A percentile compares a stretch with the other conserved stretches of the same genome.
phyloP scores from a whole-genome alignment of 2,113 vertebrate genomes.

The Ginglymostoma cirratum region DNA sequence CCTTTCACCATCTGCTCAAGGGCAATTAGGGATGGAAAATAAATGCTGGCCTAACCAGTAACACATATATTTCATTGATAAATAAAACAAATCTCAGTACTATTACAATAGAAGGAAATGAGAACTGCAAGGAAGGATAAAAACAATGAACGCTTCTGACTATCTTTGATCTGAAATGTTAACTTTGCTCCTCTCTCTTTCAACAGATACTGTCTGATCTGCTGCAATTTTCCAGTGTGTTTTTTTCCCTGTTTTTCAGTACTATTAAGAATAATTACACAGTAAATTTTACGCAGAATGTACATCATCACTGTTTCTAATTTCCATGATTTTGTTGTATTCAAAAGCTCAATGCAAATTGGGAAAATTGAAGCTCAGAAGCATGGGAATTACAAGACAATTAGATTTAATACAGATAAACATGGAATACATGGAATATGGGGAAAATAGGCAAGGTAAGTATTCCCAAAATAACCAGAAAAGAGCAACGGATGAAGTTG shows the following conservation, averaged over 20 bases:
- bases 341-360: neutral
- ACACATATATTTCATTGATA: too few relatives aligned
- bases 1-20: too few relatives aligned
- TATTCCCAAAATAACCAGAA: neutral
- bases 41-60: too few relatives aligned
- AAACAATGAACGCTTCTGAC: neutral
- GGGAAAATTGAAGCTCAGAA: neutral
- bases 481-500: neutral
- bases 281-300: neutral
- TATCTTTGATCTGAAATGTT: neutral
- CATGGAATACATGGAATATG: neutral
- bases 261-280: neutral
- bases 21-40: too few relatives aligned
- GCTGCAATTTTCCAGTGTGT: neutral
- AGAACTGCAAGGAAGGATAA: neutral
- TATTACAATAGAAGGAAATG: neutral
- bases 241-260: neutral
- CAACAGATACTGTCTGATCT: neutral
- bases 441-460: neutral
- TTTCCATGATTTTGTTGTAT: neutral
- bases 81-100: neutral
- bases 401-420: neutral
- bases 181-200: neutral
- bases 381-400: neutral
- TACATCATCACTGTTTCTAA: neutral